phyloP scores from a whole-genome alignment of 2,888 invertebrate genomes.

The Hypolimnas misippus region DNA sequence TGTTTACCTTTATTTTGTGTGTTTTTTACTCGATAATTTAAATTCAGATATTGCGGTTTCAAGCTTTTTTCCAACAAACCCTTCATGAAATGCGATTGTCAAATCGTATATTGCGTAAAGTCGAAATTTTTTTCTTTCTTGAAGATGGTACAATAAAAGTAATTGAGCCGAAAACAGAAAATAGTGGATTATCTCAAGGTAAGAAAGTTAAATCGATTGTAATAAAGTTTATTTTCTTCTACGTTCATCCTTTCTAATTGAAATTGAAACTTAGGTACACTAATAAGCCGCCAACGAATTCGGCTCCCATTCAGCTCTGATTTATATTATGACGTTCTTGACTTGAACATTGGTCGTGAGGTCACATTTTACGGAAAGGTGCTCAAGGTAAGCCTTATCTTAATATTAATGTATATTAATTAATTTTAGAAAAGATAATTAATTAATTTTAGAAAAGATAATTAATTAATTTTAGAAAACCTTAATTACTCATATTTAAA shows the following conservation, averaged over 20 bases:
- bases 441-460: no score
- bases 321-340: conserved; percentile 92
- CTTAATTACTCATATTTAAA: no score
- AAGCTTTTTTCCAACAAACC: conserved; percentile 92
- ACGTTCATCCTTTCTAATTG: no score
- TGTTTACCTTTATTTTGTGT: no score
- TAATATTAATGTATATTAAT: no score
- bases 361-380: conserved; percentile 92
- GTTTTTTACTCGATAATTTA: background rate
- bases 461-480: no score
- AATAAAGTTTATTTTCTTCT: no score
- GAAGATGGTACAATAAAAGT: conserved; percentile 97
- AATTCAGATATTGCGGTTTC: conserved; percentile 86
- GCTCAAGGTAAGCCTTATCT: conserved; percentile 71
- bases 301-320: conserved; percentile 90
- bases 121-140: conserved; percentile 93
- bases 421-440: no score
- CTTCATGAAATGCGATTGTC: conserved; percentile 89
- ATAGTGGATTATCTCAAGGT: conserved; percentile 95
- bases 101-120: conserved; percentile 89
- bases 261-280: conserved; percentile 86
- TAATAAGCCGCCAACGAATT: conserved; percentile 93
- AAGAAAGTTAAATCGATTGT: no score
- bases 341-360: conserved; percentile 93
- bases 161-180: conserved; percentile 90